Base-by-base conservation (phyloP, 2,113 vertebrate genomes). In the Orientallactaga bullata region DNA sequence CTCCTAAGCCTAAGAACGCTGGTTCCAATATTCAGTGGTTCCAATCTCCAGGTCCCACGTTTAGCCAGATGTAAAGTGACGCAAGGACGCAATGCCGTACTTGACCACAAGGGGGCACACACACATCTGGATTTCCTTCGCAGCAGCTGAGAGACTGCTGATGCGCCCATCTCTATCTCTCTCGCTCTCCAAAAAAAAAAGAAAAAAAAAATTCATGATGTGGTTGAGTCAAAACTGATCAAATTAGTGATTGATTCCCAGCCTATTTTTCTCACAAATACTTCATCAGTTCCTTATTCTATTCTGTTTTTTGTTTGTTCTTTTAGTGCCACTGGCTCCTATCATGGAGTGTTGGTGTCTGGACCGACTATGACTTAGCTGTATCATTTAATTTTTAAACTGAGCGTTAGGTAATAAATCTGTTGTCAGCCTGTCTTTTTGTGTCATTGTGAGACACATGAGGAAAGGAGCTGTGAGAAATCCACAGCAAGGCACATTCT, bases 321-420 rank as follows among this genome's bases (percentile, higher is more conserved):
- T 47, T 61, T n/a, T 85, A 93, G 55, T 82, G 24, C 60, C 15
- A 60, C 16, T 93, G 3, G 39, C 7, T 96, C 86, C 73, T 97
- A 55, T 74, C 94, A 76, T 91, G 80, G 37, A 35, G 88, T 85
- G 68, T 2, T 2, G 42, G 13, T 39, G 20, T 55, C 91, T 63
- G 94, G 66, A 61, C 60, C 37, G 16, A 83, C 90, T 90, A 80
- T 74, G 82, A 89, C 63, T 95, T 79, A 92, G 60, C 73, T 78
- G 5, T 89, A 96, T 95, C 93, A 95, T 97, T 98, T 97, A 97
- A 97, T 97, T 97, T 98, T 98, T 97, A 95, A 96, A 89, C 79
- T 93, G 74, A 87, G 84, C 71, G 95, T 90, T 47, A 97, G 73
- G 92, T 94, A 97, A 97, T 92, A 95, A 96, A 97, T 96, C 76